These are phyloP conservation scores for Bostrychus sinensis DNA, from an alignment of 2,113 vertebrate species.

Conservation along the genomic window DNA sequence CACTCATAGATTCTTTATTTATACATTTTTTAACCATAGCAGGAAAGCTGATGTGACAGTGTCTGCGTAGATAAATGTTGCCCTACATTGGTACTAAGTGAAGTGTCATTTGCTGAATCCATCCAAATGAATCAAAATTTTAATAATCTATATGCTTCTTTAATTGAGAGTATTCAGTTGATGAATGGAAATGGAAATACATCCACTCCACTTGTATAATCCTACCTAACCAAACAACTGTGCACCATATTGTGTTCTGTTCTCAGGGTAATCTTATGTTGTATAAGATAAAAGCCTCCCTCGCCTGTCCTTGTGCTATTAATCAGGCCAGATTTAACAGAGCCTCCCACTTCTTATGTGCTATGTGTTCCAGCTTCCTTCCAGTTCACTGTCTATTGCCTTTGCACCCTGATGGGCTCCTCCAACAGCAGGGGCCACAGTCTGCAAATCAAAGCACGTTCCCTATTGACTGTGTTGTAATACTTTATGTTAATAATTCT, in stretches of 20 bases:
- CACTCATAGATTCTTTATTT: too few relatives aligned
- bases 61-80: too few relatives aligned
- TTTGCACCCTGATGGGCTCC: constrained; percentile 29
- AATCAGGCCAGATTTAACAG: constrained; percentile 36
- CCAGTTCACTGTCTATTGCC: not conserved
- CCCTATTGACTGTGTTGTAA: not conserved
- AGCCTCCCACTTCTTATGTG: constrained; percentile 7
- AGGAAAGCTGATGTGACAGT: too few relatives aligned
- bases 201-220: not conserved
- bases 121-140: too few relatives aligned
- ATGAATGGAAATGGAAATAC: not conserved
- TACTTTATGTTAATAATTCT: not conserved
- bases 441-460: not conserved
- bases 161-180: too few relatives aligned
- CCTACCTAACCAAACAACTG: not conserved
- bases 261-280: constrained; percentile 4
- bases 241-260: not conserved
- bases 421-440: constrained; percentile 13
- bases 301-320: constrained; percentile 5
- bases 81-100: too few relatives aligned
- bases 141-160: too few relatives aligned
- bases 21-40: too few relatives aligned
- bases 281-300: constrained; percentile 14
- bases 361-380: not conserved
- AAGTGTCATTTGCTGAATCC: too few relatives aligned